Percentiles rank a stretch among this genome's conserved stretches.
phyloP scores from a whole-genome alignment of 2,888 invertebrate genomes.

The Conus canariensis region DNA sequence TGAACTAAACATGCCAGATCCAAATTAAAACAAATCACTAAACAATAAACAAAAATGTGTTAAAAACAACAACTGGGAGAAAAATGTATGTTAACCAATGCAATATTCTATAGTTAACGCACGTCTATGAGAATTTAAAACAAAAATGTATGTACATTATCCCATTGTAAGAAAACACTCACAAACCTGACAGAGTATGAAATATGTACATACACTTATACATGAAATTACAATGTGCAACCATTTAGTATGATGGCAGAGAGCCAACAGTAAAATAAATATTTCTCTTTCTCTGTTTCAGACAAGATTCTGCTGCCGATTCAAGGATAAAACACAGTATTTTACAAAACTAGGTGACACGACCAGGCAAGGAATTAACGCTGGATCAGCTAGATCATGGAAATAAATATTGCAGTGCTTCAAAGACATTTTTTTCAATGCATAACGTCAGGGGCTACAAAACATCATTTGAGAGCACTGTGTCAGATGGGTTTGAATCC shows the following conservation, averaged over 20 bases:
- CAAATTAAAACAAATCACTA: background rate
- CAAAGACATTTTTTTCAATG: background rate
- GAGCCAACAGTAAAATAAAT: conserved; percentile 26
- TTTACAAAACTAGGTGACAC: background rate
- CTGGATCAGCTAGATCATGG: background rate
- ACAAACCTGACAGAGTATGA: background rate
- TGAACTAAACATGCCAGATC: background rate
- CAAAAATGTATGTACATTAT: no score
- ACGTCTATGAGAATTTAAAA: no score
- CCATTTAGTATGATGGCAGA: background rate
- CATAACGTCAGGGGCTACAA: background rate
- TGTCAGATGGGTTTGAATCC: background rate
- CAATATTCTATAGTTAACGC: no score
- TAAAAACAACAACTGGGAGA: no score
- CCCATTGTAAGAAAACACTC: background rate
- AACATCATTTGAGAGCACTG: background rate
- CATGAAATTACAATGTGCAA: background rate
- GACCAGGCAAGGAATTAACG: background rate
- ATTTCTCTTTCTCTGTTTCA: conserved; percentile 32
- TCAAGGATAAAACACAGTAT: conserved; percentile 9
- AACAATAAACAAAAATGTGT: background rate
- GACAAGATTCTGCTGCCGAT: conserved; percentile 30
- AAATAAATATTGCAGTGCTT: background rate
- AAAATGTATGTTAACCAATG: no score
- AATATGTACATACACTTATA: background rate